Percentiles rank a stretch among this genome's conserved stretches.
Evolutionary conservation across 2,797 vertebrate species (phyloP).

Genomic region (Danio aesculapii): DNA sequence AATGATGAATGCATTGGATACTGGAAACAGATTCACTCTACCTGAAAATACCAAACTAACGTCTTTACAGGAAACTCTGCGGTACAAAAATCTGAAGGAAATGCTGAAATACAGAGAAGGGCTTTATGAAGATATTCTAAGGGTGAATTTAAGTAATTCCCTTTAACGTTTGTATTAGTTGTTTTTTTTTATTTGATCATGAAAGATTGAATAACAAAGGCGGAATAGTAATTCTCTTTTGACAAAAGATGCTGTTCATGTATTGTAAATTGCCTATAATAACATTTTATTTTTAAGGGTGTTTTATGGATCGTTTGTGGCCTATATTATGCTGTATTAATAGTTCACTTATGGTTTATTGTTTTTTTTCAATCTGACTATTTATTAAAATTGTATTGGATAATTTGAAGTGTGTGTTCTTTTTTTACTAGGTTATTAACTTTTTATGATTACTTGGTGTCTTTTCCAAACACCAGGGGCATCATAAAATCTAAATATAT

Average conservation of each 20-base stretch:
- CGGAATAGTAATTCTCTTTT: neutral
- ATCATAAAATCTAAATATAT: neutral
- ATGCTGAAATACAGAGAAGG: slow-evolving; percentile 88
- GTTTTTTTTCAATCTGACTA: neutral
- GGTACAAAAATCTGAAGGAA: slow-evolving; percentile 84
- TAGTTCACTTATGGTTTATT: neutral
- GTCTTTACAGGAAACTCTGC: slow-evolving; percentile 89
- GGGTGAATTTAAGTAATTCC: slow-evolving; percentile 56
- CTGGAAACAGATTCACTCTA: slow-evolving; percentile 65
- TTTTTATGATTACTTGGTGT: neutral
- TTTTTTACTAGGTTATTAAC: neutral
- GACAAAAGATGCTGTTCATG: neutral
- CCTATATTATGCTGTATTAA: neutral
- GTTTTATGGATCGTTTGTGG: too few relatives aligned
- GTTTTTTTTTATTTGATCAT: neutral
- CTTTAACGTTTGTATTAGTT: neutral
- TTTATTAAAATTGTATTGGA: neutral
- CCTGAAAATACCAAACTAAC: slow-evolving; percentile 70
- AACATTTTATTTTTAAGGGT: neutral
- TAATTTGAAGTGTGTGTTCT: neutral
- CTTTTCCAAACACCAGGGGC: neutral
- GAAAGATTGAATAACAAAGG: neutral
- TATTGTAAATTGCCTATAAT: neutral
- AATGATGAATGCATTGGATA: slow-evolving; percentile 82
- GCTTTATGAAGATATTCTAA: slow-evolving; percentile 81